Evolutionary conservation across 2,888 invertebrate genomes (phyloP).

Genomic region (Philereme transversata): DNA sequence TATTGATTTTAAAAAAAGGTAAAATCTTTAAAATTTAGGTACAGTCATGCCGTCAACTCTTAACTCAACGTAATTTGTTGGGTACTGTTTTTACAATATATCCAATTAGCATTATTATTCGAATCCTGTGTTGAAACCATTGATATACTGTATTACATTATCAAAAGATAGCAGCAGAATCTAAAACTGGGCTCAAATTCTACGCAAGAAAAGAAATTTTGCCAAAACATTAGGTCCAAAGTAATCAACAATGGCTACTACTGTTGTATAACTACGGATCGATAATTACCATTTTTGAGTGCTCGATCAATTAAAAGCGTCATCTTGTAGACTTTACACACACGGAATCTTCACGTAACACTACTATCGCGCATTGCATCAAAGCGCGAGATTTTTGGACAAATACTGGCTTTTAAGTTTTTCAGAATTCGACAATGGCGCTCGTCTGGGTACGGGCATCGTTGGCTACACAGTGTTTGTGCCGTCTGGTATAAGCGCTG

Average conservation of each 20-base stretch:
- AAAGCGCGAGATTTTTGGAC: constrained; percentile 40
- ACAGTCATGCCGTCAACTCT: background rate
- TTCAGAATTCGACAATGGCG: constrained; percentile 53
- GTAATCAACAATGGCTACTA: constrained; percentile 65
- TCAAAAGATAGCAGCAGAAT: background rate
- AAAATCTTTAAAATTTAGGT: background rate
- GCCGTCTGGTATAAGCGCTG: constrained; percentile 59
- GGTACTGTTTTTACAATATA: background rate
- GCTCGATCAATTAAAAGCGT: constrained; percentile 69
- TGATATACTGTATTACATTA: background rate
- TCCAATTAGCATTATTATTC: background rate
- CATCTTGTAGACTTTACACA: constrained; percentile 57
- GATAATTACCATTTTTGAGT: constrained; percentile 77
- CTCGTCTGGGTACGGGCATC: constrained; percentile 63
- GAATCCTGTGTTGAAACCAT: background rate
- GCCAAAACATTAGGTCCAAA: constrained; percentile 29
- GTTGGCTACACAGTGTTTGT: constrained; percentile 62
- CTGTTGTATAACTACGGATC: constrained; percentile 57
- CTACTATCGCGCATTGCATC: constrained; percentile 63
- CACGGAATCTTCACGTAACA: constrained; percentile 60
- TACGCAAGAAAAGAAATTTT: background rate
- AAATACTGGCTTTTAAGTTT: constrained; percentile 40
- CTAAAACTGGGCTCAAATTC: background rate
- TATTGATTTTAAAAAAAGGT: no score
- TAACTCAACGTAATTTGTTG: background rate